These are phyloP conservation scores for Chloroclystis v-ata DNA, from an alignment of 2,888 invertebrate species.

Conservation along the genomic window DNA sequence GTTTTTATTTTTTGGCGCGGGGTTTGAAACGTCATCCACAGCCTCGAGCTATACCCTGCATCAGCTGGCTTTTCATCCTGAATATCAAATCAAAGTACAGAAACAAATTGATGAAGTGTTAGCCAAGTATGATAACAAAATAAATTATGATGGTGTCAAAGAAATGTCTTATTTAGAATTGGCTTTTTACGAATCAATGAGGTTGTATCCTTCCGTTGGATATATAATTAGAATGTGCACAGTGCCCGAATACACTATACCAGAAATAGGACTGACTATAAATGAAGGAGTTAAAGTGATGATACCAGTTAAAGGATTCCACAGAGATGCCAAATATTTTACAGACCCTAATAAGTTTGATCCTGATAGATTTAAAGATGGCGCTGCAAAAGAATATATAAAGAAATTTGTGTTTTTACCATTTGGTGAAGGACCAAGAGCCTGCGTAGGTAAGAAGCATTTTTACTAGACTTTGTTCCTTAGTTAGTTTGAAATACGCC, in stretches of 20 bases:
- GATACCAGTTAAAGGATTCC: constrained; percentile 62
- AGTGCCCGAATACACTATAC: constrained; percentile 58
- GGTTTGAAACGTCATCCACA: constrained; percentile 74
- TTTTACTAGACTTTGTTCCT: neutral
- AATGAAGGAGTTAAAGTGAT: constrained; percentile 51
- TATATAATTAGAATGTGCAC: constrained; percentile 57
- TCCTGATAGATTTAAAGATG: constrained; percentile 57
- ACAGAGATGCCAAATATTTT: constrained; percentile 61
- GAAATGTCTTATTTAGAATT: constrained; percentile 64
- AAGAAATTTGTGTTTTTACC: constrained; percentile 56
- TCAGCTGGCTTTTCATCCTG: constrained; percentile 64
- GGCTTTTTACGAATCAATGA: constrained; percentile 63
- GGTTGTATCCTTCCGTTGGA: constrained; percentile 63
- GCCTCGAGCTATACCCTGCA: constrained; percentile 70
- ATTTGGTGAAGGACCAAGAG: constrained; percentile 64
- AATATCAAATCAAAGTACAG: constrained; percentile 62
- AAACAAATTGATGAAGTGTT: constrained; percentile 62
- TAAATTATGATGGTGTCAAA: constrained; percentile 61
- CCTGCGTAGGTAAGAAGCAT: constrained; percentile 64
- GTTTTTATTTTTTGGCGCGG: constrained; percentile 70
- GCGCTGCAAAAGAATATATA: constrained; percentile 43
- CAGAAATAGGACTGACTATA: constrained; percentile 58
- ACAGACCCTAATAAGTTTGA: constrained; percentile 53
- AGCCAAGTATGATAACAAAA: constrained; percentile 49
- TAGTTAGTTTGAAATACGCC: neutral